Conservation (phyloP, 1,140 invertebrate genomes). For the Prorops nasuta region DNA sequence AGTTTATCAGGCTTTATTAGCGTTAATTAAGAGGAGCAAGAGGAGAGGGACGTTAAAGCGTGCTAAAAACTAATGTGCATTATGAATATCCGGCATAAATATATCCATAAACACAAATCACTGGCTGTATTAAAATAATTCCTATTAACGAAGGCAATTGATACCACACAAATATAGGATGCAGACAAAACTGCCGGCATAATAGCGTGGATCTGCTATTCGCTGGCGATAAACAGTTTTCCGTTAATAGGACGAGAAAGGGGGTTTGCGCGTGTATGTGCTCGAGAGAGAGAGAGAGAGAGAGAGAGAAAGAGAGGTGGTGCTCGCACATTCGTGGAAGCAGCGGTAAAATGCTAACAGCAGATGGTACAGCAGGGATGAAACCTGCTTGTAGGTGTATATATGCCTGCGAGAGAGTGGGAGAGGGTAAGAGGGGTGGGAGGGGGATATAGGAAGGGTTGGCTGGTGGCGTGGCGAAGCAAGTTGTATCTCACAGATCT, state of each 20-base stretch:
- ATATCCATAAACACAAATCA: too few species aligned
- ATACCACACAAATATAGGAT: neutral
- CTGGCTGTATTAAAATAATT: too few species aligned
- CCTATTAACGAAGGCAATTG: too few species aligned
- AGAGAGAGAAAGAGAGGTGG: neutral
- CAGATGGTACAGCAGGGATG: slow-evolving; percentile 49
- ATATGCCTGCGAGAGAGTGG: slow-evolving; percentile 12
- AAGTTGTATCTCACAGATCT: slow-evolving; percentile 58
- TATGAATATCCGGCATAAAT: neutral
- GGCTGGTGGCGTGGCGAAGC: slow-evolving; percentile 47
- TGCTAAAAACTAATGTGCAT: neutral
- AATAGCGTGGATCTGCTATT: neutral
- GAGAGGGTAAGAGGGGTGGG: neutral
- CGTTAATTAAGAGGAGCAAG: neutral
- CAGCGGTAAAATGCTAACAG: slow-evolving; percentile 56
- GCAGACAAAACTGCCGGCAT: neutral
- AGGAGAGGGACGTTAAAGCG: neutral
- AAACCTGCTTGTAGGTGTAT: slow-evolving; percentile 25
- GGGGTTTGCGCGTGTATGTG: slow-evolving; percentile 6
- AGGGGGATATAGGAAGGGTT: slow-evolving; percentile 31
- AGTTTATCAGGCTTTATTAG: too few species aligned
- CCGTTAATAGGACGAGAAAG: neutral
- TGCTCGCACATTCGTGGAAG: slow-evolving; percentile 42
- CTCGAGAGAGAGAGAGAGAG: slow-evolving; percentile 11
- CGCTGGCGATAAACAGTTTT: neutral